Percentiles rank a stretch among this genome's conserved stretches.
Conservation (phyloP, 2,113 vertebrate species). For the human region DNA sequence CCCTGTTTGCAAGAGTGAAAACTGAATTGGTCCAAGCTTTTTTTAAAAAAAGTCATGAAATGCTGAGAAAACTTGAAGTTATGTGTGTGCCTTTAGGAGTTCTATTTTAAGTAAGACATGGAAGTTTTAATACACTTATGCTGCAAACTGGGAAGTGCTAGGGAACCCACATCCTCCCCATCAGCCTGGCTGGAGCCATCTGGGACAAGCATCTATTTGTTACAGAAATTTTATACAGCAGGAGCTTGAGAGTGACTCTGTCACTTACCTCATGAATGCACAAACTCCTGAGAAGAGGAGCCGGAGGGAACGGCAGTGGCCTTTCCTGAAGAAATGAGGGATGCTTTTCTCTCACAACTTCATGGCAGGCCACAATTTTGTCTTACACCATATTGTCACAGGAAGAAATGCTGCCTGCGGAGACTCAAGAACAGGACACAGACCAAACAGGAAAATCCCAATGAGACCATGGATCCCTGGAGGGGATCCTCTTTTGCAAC, state of each 20-base stretch:
- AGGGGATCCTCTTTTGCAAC: neutral
- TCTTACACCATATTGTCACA: neutral
- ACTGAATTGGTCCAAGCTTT: neutral
- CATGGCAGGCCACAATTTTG: neutral
- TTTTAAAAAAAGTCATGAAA: neutral
- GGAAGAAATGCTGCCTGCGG: neutral
- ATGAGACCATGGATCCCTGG: neutral
- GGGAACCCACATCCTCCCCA: neutral
- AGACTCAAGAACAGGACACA: neutral
- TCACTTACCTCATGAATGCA: neutral
- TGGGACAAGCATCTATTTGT: neutral
- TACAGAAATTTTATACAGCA: neutral
- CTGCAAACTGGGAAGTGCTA: neutral
- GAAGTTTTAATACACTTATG: neutral
- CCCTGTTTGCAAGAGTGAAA: neutral
- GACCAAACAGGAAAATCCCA: neutral
- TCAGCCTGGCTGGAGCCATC: neutral
- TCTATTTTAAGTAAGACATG: slow-evolving; percentile 36
- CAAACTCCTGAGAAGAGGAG: neutral
- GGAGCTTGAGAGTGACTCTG: neutral
- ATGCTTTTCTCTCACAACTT: neutral
- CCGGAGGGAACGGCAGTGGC: neutral
- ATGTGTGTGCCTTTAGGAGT: neutral
- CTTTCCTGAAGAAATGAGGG: neutral
- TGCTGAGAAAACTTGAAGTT: neutral